These are phyloP conservation scores for Crotalus tigris DNA, from an alignment of 2,113 vertebrate genomes.

Conservation along the genomic window DNA sequence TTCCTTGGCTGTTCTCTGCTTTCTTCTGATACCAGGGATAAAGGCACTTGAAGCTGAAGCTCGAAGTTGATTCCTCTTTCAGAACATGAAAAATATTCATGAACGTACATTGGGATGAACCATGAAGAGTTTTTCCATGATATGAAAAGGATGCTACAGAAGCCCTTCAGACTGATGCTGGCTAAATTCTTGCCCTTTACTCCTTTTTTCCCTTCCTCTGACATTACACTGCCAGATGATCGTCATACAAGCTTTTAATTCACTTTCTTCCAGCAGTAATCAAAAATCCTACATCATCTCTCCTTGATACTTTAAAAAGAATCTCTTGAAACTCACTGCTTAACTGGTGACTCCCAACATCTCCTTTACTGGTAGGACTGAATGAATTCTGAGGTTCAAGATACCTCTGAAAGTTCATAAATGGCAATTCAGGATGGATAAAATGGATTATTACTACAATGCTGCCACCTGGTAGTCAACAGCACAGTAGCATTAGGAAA, in stretches of 20 bases:
- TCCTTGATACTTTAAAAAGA: not conserved
- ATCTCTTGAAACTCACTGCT: not conserved
- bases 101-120: not conserved
- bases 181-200: not conserved
- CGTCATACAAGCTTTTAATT: not conserved
- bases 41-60: not conserved
- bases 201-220: not conserved
- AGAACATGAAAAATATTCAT: not conserved
- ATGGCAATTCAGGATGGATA: constrained; percentile 9
- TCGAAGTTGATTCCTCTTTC: not conserved
- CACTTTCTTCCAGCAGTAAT: not conserved
- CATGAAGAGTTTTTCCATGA: not conserved
- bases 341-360: not conserved
- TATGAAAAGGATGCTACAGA: not conserved
- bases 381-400: constrained; percentile 18
- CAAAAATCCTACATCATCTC: not conserved
- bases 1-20: not conserved
- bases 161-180: not conserved
- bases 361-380: not conserved
- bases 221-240: not conserved
- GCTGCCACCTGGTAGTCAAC: constrained; percentile 60
- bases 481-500: constrained; percentile 30
- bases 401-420: not conserved
- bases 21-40: not conserved
- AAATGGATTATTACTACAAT: constrained; percentile 18